A percentile compares a stretch with the other conserved stretches of the same genome.
Evolutionary conservation across 2,113 vertebrate genomes (phyloP).

Genomic region (Pteropus alecto): DNA sequence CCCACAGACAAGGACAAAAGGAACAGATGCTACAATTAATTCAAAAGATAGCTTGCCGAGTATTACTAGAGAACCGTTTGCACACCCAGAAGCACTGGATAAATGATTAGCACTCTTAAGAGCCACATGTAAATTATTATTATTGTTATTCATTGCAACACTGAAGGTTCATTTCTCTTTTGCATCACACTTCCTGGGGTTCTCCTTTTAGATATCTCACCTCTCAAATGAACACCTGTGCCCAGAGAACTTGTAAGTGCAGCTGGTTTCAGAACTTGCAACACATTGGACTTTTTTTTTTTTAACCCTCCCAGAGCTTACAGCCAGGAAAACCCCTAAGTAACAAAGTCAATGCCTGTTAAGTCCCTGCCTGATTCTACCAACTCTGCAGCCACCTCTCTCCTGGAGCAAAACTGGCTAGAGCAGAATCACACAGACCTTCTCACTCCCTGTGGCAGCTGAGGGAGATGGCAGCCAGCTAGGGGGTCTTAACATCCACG

Average conservation of each 20-base stretch:
- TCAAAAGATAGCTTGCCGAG: background rate
- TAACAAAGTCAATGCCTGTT: background rate
- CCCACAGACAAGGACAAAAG: background rate
- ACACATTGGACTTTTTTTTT: slow-evolving; percentile 36
- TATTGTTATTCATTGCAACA: background rate
- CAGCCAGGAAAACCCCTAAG: slow-evolving; percentile 67
- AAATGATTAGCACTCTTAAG: background rate
- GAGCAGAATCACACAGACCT: background rate
- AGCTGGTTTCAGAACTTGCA: slow-evolving; percentile 43
- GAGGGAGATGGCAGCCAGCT: fast-evolving
- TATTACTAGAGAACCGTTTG: fast-evolving
- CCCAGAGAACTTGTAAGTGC: background rate
- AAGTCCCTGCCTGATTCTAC: background rate
- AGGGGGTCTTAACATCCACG: background rate
- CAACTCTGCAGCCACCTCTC: background rate
- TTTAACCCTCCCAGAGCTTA: slow-evolving; percentile 10
- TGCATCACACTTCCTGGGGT: background rate
- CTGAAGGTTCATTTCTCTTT: background rate
- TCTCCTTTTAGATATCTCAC: background rate
- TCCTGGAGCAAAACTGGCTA: background rate
- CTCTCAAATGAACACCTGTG: background rate
- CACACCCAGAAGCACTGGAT: background rate
- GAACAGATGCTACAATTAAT: fast-evolving
- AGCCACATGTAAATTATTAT: background rate
- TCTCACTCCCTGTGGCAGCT: fast-evolving